Evolutionary conservation across 2,113 vertebrate genomes (phyloP).

Genomic region (Bettongia penicillata): DNA sequence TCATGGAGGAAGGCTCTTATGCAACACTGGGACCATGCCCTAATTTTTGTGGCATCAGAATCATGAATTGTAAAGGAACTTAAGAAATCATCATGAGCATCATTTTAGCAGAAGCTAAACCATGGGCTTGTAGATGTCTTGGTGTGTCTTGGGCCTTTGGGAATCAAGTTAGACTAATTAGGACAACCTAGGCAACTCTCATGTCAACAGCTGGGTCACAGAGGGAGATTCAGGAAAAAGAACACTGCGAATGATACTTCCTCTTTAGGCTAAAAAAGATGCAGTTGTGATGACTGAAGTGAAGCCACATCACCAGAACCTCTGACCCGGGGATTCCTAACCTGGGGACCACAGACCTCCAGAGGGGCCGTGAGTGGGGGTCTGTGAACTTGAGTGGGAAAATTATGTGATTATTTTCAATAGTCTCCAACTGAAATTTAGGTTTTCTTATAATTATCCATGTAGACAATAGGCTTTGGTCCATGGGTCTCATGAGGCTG

Average conservation of each 20-base stretch:
- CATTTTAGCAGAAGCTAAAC: slow-evolving; percentile 22
- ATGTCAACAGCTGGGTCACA: not conserved
- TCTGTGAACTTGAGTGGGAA: not conserved
- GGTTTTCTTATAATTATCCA: not conserved
- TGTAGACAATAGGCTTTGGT: not conserved
- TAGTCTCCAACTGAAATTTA: not conserved
- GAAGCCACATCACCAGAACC: not conserved
- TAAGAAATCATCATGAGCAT: not conserved
- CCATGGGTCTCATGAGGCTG: not conserved
- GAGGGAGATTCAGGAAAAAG: not conserved
- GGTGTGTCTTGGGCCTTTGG: not conserved
- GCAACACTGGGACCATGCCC: not conserved
- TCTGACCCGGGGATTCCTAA: not conserved
- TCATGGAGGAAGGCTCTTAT: not conserved
- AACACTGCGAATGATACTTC: not conserved
- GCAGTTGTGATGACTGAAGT: not conserved
- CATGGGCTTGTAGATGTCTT: slow-evolving; percentile 31
- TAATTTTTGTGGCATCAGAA: not conserved
- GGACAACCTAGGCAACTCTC: not conserved
- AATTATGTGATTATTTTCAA: not conserved
- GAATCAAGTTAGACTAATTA: not conserved
- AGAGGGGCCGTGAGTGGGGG: not conserved
- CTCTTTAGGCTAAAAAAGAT: not conserved
- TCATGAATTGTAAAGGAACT: not conserved
- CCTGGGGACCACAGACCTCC: not conserved